A percentile compares a stretch with the other conserved stretches of the same genome.
These are phyloP conservation scores for Hydrochoerus hydrochaeris DNA, from an alignment of 2,113 vertebrate species.

Conservation along the genomic window DNA sequence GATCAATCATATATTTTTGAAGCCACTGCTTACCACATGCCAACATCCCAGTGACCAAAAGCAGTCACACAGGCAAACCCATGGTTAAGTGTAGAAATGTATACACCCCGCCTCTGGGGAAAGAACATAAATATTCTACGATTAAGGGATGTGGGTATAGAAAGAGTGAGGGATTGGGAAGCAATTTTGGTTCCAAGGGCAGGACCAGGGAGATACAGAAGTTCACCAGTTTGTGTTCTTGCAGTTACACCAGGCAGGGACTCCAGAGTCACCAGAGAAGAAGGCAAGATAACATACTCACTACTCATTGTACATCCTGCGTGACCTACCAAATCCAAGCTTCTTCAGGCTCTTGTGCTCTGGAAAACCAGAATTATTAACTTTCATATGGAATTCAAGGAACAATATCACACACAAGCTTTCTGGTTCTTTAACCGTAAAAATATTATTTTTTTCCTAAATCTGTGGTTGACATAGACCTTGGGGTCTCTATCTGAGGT, in stretches of 20 bases:
- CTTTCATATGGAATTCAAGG: background rate
- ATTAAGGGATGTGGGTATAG: background rate
- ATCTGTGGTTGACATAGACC: background rate
- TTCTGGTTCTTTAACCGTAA: background rate
- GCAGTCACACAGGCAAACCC: background rate
- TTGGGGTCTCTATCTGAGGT: background rate
- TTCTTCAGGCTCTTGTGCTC: background rate
- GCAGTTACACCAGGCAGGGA: accelerated
- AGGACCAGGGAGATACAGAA: background rate
- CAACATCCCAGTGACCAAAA: background rate
- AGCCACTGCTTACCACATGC: background rate
- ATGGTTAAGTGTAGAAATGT: background rate
- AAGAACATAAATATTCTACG: background rate
- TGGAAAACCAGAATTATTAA: background rate
- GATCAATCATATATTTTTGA: background rate
- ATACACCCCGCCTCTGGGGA: background rate
- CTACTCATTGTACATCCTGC: background rate
- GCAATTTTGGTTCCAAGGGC: background rate
- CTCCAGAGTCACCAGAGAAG: background rate
- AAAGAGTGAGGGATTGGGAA: background rate
- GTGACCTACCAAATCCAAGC: background rate
- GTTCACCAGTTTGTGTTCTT: background rate
- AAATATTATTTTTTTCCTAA: background rate
- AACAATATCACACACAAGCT: background rate
- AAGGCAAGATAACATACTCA: accelerated